phyloP scores from a whole-genome alignment of 2,888 invertebrate genomes.

The Spatulosminthurus flaviceps region DNA sequence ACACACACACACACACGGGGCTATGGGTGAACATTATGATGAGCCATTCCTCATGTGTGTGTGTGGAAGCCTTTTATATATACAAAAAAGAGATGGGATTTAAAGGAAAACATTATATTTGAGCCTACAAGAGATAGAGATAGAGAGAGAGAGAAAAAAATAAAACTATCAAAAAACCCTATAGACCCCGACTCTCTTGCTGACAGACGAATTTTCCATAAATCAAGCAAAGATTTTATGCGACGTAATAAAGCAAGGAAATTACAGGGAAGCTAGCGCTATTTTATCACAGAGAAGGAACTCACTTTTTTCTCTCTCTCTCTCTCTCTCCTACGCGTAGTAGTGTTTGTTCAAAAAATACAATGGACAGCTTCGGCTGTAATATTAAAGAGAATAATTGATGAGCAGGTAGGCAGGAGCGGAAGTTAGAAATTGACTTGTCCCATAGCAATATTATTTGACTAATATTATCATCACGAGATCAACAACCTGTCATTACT shows the following conservation, averaged over 20 bases:
- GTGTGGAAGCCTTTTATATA: too few relatives aligned
- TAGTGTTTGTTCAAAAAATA: conserved; percentile 16
- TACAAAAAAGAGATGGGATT: too few relatives aligned
- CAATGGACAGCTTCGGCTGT: neutral
- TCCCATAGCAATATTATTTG: conserved; percentile 37
- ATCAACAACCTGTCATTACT: conserved; percentile 50
- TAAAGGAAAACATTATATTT: too few relatives aligned
- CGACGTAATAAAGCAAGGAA: conserved; percentile 44
- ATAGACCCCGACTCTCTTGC: too few relatives aligned
- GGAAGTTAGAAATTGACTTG: conserved; percentile 50
- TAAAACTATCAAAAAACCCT: too few relatives aligned
- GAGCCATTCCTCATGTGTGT: too few relatives aligned
- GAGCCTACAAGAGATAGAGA: too few relatives aligned
- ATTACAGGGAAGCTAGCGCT: conserved; percentile 43
- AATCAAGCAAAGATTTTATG: conserved; percentile 46
- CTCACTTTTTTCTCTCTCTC: too few relatives aligned
- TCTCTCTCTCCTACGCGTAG: neutral
- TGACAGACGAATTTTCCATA: conserved; percentile 42
- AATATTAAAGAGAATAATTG: conserved; percentile 43
- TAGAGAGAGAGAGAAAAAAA: too few relatives aligned
- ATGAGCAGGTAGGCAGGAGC: conserved; percentile 38
- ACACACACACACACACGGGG: conserved; percentile 11
- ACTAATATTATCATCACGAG: conserved; percentile 46
- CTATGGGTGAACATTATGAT: neutral
- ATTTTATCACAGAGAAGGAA: too few relatives aligned